Percentiles rank a stretch among this genome's conserved stretches.
Evolutionary conservation across 2,888 invertebrate species (phyloP).

Genomic region (Dorcus parallelipipedus): DNA sequence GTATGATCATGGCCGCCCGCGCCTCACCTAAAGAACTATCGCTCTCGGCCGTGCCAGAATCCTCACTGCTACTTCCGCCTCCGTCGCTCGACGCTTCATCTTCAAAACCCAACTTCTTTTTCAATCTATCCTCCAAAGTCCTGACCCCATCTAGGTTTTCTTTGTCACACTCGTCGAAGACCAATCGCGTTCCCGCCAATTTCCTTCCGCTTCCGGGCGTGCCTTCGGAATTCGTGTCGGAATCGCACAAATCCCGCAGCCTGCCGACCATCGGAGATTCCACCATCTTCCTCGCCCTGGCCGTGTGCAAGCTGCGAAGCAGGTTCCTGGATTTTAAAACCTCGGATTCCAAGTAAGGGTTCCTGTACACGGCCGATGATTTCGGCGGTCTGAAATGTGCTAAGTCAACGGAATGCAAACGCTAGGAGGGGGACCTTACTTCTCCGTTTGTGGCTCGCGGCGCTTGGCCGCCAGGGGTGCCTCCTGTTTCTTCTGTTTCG

Average conservation of each 20-base stretch:
- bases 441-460: conserved; percentile 24
- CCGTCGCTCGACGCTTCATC: background rate
- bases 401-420: too few relatives aligned
- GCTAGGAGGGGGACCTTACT: conserved; percentile 12
- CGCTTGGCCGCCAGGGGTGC: too few relatives aligned
- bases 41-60: too few relatives aligned
- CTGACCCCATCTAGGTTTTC: conserved; percentile 9
- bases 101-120: conserved; percentile 15
- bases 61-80: too few relatives aligned
- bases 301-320: conserved; percentile 28
- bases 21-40: too few relatives aligned
- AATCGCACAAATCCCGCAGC: conserved; percentile 36
- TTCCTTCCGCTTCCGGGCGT: background rate
- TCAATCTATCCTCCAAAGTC: conserved; percentile 21
- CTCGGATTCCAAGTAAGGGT: conserved; percentile 30
- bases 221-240: conserved; percentile 26
- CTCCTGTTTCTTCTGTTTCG: conserved; percentile 9
- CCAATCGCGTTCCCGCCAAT: background rate
- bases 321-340: conserved; percentile 24
- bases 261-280: conserved; percentile 32
- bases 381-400: conserved; percentile 28
- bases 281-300: conserved; percentile 22
- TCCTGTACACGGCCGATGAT: conserved; percentile 23
- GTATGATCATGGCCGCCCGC: background rate
- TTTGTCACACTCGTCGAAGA: background rate